Conservation (phyloP, 2,888 invertebrate genomes). For the Leptodirus hochenwartii region DNA sequence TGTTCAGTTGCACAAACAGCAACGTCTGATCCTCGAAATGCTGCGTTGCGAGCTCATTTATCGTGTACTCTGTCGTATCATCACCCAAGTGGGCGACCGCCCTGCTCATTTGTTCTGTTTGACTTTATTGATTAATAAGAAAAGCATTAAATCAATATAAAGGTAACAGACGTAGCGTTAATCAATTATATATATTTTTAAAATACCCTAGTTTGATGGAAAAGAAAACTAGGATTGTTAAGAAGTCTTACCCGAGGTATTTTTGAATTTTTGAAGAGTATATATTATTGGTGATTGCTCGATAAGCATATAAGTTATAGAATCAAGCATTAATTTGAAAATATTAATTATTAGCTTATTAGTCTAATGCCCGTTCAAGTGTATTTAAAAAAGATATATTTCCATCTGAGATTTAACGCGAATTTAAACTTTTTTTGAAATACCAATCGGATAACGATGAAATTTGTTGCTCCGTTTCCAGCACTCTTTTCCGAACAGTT, state of each 20-base stretch:
- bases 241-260: no score
- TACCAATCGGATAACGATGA: constrained; percentile 46
- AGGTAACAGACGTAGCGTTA: no score
- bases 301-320: no score
- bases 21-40: constrained; percentile 73
- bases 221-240: no score
- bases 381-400: constrained; percentile 1
- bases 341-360: no score
- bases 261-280: not conserved
- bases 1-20: constrained; percentile 70
- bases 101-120: constrained; percentile 76
- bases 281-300: no score
- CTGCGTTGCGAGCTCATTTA: constrained; percentile 63
- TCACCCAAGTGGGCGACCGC: constrained; percentile 67
- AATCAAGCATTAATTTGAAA: no score
- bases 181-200: no score
- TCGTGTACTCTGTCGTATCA: constrained; percentile 63
- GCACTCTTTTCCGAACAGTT: constrained; percentile 52
- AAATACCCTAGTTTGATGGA: no score
- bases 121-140: constrained; percentile 30
- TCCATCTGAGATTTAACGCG: constrained; percentile 1
- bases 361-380: no score
- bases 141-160: constrained; percentile 5
- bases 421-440: constrained; percentile 10
- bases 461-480: constrained; percentile 55